phyloP scores from a whole-genome alignment of 1,140 invertebrate species.

The Hycleus phaleratus region DNA sequence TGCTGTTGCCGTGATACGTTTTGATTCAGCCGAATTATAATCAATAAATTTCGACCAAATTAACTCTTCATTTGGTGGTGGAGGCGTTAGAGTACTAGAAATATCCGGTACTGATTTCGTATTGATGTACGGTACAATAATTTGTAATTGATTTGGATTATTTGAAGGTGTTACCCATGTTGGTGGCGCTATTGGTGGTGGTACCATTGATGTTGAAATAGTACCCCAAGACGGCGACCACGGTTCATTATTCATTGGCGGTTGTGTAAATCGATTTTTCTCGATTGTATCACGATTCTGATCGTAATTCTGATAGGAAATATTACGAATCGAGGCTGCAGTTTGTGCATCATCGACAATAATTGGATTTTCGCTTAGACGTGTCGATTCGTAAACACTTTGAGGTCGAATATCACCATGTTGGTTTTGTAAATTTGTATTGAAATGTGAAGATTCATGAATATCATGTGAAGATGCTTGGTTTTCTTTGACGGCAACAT shows the following conservation, averaged over 20 bases:
- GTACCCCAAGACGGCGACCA: conserved; percentile 19
- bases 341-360: conserved; percentile 35
- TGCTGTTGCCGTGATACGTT: conserved; percentile 10
- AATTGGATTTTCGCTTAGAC: conserved; percentile 36
- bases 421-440: not conserved
- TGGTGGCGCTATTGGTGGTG: conserved; percentile 35
- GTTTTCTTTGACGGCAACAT: conserved; percentile 42
- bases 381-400: conserved; percentile 1
- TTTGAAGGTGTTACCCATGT: conserved; percentile 27
- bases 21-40: conserved; percentile 10
- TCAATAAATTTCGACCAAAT: conserved; percentile 28
- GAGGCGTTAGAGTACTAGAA: conserved; percentile 18
- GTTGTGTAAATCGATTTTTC: conserved; percentile 16
- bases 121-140: conserved; percentile 67
- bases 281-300: not conserved
- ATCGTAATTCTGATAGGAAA: conserved; percentile 15
- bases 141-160: conserved; percentile 56
- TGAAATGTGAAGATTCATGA: not conserved
- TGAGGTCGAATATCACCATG: not conserved
- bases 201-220: conserved; percentile 25
- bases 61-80: conserved; percentile 21
- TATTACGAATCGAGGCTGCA: conserved; percentile 23
- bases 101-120: conserved; percentile 25
- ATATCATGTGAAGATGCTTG: conserved; percentile 3
- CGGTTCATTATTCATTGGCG: not conserved